Evolutionary conservation across 1,140 invertebrate genomes (phyloP).

Genomic region (Euglossa dilemma): DNA sequence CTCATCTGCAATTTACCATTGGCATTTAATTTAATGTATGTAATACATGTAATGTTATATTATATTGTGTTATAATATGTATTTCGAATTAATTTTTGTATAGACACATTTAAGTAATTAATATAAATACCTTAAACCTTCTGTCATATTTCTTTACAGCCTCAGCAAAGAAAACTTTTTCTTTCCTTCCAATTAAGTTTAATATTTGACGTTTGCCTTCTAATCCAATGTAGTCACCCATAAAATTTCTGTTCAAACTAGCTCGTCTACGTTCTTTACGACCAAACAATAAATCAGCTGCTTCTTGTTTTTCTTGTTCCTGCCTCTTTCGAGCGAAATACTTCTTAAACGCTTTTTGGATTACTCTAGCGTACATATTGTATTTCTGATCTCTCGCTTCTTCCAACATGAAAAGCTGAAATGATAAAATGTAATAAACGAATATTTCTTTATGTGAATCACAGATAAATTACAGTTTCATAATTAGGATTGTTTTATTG

Average conservation of each 20-base stretch:
- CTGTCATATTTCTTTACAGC: slow-evolving; percentile 89
- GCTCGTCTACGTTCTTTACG: slow-evolving; percentile 87
- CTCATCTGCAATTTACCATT: slow-evolving; percentile 73
- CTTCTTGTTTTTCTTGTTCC: slow-evolving; percentile 85
- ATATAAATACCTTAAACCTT: slow-evolving; percentile 85
- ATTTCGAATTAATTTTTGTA: background rate
- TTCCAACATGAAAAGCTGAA: slow-evolving; percentile 88
- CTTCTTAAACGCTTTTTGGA: slow-evolving; percentile 89
- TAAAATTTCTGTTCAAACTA: slow-evolving; percentile 89
- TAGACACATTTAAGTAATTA: no score
- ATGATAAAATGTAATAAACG: slow-evolving; percentile 39
- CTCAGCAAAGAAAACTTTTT: slow-evolving; percentile 88
- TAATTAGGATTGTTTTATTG: no score
- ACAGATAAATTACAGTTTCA: background rate
- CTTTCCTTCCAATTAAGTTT: slow-evolving; percentile 85
- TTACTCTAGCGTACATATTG: slow-evolving; percentile 87
- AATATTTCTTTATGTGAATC: background rate
- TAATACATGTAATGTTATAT: no score
- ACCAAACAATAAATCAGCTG: slow-evolving; percentile 85
- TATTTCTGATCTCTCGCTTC: slow-evolving; percentile 88
- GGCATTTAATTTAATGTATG: background rate
- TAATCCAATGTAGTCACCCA: slow-evolving; percentile 89
- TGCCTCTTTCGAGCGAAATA: slow-evolving; percentile 87
- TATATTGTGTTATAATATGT: no score
- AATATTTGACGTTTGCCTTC: slow-evolving; percentile 85